Evolutionary conservation across 1,140 invertebrate species (phyloP), one percentile per base, ranked within the genome.

Genomic region (Parasteatoda tepidariorum): DNA sequence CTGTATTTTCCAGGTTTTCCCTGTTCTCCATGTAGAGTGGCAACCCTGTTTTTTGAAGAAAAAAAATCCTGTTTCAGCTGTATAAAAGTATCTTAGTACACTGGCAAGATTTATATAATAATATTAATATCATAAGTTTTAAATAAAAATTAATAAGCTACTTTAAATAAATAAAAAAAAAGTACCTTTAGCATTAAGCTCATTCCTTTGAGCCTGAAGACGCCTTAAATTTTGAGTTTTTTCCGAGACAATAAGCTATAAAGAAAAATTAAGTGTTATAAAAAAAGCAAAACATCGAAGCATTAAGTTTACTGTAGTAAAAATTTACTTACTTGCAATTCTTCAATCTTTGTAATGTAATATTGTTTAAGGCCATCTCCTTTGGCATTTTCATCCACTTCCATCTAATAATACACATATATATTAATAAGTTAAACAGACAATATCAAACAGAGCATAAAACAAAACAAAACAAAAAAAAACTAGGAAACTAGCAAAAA

Each of bases 151-250:
- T 55, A 38, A 83, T 38, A 15, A 33, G 24, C 62, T 84, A 73
- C 28, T 22, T 18, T 3, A 68, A n/a, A n/a, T n/a, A n/a, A n/a
- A n/a, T n/a, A n/a, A n/a, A n/a, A n/a, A n/a, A 26, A 26, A 31
- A 34, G 82, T 91, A 96, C 95, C 96, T 95, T 99, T 99, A 7
- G 98, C 97, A 91, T 99, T 99, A 0, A 99, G 93, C 90, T 99
- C 98, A 93, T 99, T 99, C 87, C 98, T 92, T 88, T 99, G 98
- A 22, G 98, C 98, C 91, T 99, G 97, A 64, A 99, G 91, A 38
- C 98, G 93, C 84, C 98, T 92, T 28, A 99, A 91, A 91, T 99
- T 99, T 90, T 99, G 98, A 87, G 95, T 96, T 88, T 99, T 99
- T 86, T 99, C 98, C 31, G 96, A 95, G 6, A 99, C 97, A 87